phyloP scores from a whole-genome alignment of 2,113 vertebrate genomes.

The Hiodon tergisus region DNA sequence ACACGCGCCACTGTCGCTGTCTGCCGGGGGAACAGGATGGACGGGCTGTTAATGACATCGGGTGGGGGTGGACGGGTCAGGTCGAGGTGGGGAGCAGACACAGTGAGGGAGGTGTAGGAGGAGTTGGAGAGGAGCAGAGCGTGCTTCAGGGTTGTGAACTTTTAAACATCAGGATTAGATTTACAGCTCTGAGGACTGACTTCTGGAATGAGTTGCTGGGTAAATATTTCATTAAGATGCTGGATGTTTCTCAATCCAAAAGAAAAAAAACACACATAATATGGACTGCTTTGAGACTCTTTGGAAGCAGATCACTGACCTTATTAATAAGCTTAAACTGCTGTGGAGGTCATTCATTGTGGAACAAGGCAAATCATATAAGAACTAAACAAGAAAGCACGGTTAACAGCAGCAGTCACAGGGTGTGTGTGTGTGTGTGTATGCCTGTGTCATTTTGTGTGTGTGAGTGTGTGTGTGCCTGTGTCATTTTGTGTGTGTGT shows the following conservation, averaged over 20 bases:
- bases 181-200: background rate
- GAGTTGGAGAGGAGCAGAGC: background rate
- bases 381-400: conserved; percentile 29
- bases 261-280: background rate
- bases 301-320: too few species aligned
- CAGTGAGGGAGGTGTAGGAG: background rate
- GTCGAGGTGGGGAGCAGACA: background rate
- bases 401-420: too few species aligned
- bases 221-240: background rate
- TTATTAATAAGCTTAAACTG: background rate
- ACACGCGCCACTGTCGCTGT: background rate
- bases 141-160: background rate
- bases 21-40: background rate
- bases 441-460: background rate
- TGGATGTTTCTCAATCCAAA: background rate
- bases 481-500: background rate
- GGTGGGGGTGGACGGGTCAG: background rate
- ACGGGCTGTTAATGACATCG: too few species aligned
- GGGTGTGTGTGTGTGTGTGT: conserved; percentile 11
- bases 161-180: background rate
- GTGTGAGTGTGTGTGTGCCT: too few species aligned
- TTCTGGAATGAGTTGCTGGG: background rate
- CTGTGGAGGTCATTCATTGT: conserved; percentile 2
- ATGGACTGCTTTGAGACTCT: background rate
- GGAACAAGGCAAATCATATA: conserved; percentile 34